Base-by-base conservation (phyloP, 1,140 invertebrate species). In the Harlomillsia oculata region DNA sequence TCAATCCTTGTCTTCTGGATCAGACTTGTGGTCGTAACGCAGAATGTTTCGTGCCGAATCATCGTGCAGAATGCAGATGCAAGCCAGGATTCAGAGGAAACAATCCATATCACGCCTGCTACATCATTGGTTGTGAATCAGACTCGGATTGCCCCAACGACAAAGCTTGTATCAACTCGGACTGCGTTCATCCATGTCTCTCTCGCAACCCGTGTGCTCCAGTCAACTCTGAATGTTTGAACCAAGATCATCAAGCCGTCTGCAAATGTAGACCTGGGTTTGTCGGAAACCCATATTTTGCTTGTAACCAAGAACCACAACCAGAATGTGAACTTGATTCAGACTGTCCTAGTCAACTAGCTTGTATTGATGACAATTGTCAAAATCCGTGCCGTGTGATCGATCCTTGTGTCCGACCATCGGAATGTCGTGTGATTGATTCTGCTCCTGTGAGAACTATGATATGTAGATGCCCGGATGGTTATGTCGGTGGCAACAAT, bases 61-160 rank as follows among this genome's bases (percentile, higher is more conserved):
- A 86, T 64, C 72, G 76, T 8, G 80, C 87, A 1, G 76, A 85
- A 62, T 94, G 89, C 69, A 78, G 82, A 45, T 94, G 89, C 67
- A 73, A 78, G 8, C 78, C 80, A 58, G 88, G 89, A 41, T 88
- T 84, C 64, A 77, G 85, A 60, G 87, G 88, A 34, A 54, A 26
- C 9, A 84, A 92, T 73, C 81, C 87, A 2, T 79, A 80, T 55
- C 78, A 80, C 20, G 78, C 81, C 50, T 92, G 89, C 66, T 75
- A 78, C 53, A 76, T 85, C 6, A 80, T 92, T 37, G 90, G 88
- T n/a, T 94, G 90, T 49, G 45, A 52, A 29, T 41, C 63, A 20
- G 89, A 91, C 69, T 84, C 84, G 55, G 89, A 94, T 58, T 95
- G 90, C 73, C 86, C 89, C 1, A 73, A 76, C 29, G 84, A 91